Evolutionary conservation across 23 tunicate species (phyloP), one percentile per base, ranked within the genome.

Genomic region (Phallusia fumigata): DNA sequence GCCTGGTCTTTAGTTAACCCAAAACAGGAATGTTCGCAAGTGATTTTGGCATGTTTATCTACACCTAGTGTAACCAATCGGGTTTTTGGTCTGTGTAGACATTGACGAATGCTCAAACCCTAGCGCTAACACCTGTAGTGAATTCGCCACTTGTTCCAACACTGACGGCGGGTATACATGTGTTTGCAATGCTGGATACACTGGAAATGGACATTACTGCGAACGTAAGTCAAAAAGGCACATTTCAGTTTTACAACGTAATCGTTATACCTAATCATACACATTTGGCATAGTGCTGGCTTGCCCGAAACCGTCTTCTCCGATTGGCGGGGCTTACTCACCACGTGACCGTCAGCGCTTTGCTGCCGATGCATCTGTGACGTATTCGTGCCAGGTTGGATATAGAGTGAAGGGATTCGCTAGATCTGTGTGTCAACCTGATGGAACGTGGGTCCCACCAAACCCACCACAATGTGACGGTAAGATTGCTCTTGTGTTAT

Each of bases 261-360:
- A 10, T 3, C 47, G 5, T 40, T 40, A 3, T 40, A 5, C 8
- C 47, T 40, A 40, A 40, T 40, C 47, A 40, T 10, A 40, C 10
- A 40, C 10, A 3, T 3, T 40, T 40, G 47, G 10, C 47, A 40
- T 10, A 77, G 80, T 40, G 35, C 80, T 45, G 34, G 80, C 80
- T 15, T 77, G 80, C 35, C 52, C 52, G 18, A 40, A 33, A 26
- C 80, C 80, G 28, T 28, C 80, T 26, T 35, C 80, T 16, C 33
- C 47, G 2, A 5, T 77, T 5, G 52, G 47, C 0, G 80, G 52
- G 11, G 26, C 53, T 13, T 35, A 35, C 53, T 18, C 80, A 35
- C 80, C 80, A 77, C 44, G 80, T 36, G 47, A 77, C 53, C 44
- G 80, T 24, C 80, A 77, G n/a, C 80, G 80, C 34, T 77, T 35